A percentile compares a stretch with the other conserved stretches of the same genome.
Conservation (phyloP, 2,113 vertebrate species). For the Lathamus discolor region DNA sequence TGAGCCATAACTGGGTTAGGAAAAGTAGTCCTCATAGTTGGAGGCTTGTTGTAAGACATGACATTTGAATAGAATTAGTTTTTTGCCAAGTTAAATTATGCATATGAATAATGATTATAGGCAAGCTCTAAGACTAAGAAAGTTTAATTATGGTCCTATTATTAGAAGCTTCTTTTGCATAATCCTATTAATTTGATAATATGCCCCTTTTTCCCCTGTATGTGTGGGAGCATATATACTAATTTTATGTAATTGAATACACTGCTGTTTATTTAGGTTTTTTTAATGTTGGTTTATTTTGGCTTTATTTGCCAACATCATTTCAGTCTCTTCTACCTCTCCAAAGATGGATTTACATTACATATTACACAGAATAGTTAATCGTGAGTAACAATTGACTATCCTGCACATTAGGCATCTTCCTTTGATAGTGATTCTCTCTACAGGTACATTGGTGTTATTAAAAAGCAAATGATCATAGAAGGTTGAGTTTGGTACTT, state of each 20-base stretch:
- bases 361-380: background rate
- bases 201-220: slow-evolving; percentile 15
- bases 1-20: slow-evolving; percentile 14
- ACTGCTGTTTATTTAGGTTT: background rate
- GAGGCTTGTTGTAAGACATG: background rate
- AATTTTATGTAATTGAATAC: background rate
- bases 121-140: slow-evolving; percentile 25
- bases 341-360: background rate
- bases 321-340: background rate
- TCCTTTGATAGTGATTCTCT: background rate
- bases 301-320: background rate
- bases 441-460: background rate
- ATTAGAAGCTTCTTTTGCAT: slow-evolving; percentile 56
- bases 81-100: slow-evolving; percentile 45
- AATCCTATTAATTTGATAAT: slow-evolving; percentile 49
- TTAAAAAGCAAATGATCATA: background rate
- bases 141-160: slow-evolving; percentile 60
- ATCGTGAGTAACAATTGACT: background rate
- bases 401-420: background rate
- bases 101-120: slow-evolving; percentile 46
- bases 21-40: background rate
- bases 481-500: background rate
- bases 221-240: background rate
- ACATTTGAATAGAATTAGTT: slow-evolving; percentile 47
- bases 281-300: background rate